Percentiles rank a stretch among this genome's conserved stretches.
Conservation (phyloP, 1,140 invertebrate genomes). For the Leptonema lineaticorne region DNA sequence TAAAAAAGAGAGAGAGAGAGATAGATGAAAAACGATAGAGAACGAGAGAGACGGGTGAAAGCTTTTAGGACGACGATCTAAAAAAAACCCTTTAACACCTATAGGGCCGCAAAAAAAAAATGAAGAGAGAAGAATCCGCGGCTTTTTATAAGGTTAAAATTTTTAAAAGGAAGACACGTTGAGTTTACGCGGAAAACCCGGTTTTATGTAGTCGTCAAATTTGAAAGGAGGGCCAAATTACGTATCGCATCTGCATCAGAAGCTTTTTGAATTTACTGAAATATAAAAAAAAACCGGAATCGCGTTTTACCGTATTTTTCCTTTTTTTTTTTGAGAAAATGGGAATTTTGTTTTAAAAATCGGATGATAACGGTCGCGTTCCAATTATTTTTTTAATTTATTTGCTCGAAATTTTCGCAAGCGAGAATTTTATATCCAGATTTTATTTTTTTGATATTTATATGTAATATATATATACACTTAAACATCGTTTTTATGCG, state of each 20-base stretch:
- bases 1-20: too few relatives aligned
- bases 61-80: slow-evolving; percentile 9
- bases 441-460: too few relatives aligned
- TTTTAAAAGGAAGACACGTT: slow-evolving; percentile 23
- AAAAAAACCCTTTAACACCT: too few relatives aligned
- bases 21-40: too few relatives aligned
- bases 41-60: not conserved
- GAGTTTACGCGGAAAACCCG: not conserved
- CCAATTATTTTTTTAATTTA: too few relatives aligned
- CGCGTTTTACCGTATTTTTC: not conserved
- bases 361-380: too few relatives aligned
- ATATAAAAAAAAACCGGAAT: not conserved
- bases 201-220: slow-evolving; percentile 23
- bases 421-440: too few relatives aligned
- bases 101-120: slow-evolving; percentile 6
- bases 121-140: too few relatives aligned
- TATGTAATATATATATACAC: too few relatives aligned
- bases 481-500: not conserved
- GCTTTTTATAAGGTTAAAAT: slow-evolving; percentile 25
- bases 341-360: too few relatives aligned
- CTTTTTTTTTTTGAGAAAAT: not conserved
- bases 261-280: not conserved
- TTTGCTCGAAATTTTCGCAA: too few relatives aligned
- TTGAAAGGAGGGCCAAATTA: slow-evolving; percentile 20
- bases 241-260: slow-evolving; percentile 14